A percentile compares a stretch with the other conserved stretches of the same genome.
Evolutionary conservation across 2,797 vertebrate species (phyloP).

Genomic region (Melanotaenia maccullochi): DNA sequence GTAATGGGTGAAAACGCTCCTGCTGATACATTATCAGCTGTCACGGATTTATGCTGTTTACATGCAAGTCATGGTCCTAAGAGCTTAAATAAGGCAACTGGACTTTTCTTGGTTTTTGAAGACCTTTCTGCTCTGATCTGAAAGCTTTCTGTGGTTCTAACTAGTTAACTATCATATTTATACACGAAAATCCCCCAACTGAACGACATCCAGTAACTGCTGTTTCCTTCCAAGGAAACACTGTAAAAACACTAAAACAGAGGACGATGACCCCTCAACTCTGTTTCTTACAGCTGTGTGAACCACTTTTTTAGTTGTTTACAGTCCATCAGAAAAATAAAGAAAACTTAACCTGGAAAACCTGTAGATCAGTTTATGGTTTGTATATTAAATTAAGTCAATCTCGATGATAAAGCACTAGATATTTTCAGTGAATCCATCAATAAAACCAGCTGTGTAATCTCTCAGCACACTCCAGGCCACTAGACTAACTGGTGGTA

Average conservation of each 20-base stretch:
- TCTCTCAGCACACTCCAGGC: background rate
- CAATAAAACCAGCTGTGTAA: background rate
- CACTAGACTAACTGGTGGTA: background rate
- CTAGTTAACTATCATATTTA: no score
- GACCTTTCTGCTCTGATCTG: background rate
- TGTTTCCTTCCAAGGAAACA: no score
- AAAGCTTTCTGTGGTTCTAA: no score
- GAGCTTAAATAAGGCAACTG: background rate
- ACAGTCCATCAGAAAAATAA: no score
- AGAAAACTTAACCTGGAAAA: no score
- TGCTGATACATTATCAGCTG: background rate
- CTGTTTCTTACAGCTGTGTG: no score
- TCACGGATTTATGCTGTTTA: background rate
- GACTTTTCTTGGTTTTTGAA: background rate
- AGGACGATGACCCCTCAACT: no score
- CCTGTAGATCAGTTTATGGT: no score
- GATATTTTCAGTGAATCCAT: background rate
- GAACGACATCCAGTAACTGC: no score
- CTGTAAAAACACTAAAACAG: no score
- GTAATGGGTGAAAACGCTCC: background rate
- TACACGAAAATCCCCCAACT: no score
- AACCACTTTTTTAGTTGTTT: no score
- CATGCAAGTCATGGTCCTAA: background rate
- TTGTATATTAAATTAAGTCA: background rate
- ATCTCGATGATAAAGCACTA: background rate